Evolutionary conservation across 2,113 vertebrate genomes (phyloP), one percentile per base, ranked within the genome.

Genomic region (Sorex fumeus): DNA sequence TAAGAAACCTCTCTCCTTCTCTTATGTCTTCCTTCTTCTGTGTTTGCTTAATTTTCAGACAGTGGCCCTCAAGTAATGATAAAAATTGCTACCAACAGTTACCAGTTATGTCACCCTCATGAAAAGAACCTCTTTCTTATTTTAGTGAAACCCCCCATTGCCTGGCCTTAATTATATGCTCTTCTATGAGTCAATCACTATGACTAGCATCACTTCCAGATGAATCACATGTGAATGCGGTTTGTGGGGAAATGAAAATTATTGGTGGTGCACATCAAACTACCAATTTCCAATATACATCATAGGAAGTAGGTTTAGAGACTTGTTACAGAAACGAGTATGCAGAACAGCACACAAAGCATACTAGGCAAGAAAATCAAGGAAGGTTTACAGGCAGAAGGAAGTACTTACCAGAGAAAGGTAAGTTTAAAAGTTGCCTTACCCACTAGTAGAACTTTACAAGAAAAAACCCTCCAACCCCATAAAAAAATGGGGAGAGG

Each of bases 1-100:
- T 0, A 78, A 32, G 72, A 72, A 84, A 45, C 85, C 30, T 91
- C 12, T 87, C 62, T 50, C 47, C 5, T 7, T 47, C 45, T 50
- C 47, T 50, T 50, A 13, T 72, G 11, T 82, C 34, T 87, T 50
- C 32, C 8, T 77, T 32, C 36, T 32, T 79, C 43, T 64, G 8
- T 62, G 34, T 50, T 84, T 57, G 47, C 18, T 95, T 92, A 34
- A 62, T 86, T 94, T 86, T 81, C 50, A 84, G 81, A 60, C 21
- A 84, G 4, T 19, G 77, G 60, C 45, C 72, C 77, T 93, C 77
- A 72, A 71, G 67, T 18, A 4, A 27, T 80, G 23, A 83, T 36
- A 83, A 74, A 86, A 36, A 90, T 32, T 57, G 28, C 40, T 27
- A 40, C 77, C 40, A 88, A 30, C 32, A 84, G 50, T 53, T 78